These are phyloP conservation scores for Eupleurogrammus muticus DNA, from an alignment of 2,797 vertebrate genomes.

Conservation along the genomic window DNA sequence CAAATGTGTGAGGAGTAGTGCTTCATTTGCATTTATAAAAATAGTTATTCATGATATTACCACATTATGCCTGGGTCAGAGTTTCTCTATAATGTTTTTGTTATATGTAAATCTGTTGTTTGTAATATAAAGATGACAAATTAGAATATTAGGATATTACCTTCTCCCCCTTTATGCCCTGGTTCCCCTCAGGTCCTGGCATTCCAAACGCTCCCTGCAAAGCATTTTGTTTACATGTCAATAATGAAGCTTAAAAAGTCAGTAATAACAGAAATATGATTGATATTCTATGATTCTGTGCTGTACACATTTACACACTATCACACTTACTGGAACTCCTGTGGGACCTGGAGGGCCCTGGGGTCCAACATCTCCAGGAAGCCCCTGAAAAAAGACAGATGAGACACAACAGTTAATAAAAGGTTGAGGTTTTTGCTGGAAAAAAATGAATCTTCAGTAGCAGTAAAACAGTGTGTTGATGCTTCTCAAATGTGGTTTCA, in stretches of 20 bases:
- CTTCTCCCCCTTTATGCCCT: constrained; percentile 87
- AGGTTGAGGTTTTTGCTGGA: neutral
- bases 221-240: neutral
- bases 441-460: neutral
- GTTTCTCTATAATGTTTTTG: too few species aligned
- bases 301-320: neutral
- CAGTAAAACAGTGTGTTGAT: neutral
- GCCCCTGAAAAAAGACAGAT: constrained; percentile 66
- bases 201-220: constrained; percentile 84
- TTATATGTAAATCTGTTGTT: too few species aligned
- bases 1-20: neutral
- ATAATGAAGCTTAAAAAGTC: neutral
- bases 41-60: neutral
- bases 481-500: constrained; percentile 49
- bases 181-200: constrained; percentile 82
- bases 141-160: constrained; percentile 65
- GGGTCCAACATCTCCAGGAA: constrained; percentile 81
- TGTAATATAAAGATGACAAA: neutral
- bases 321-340: constrained; percentile 84
- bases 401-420: constrained; percentile 2
- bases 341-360: constrained; percentile 79
- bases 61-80: too few species aligned
- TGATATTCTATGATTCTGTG: constrained; percentile 13
- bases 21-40: neutral
- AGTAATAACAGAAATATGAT: neutral